A percentile compares a stretch with the other conserved stretches of the same genome.
Evolutionary conservation across 2,797 vertebrate genomes (phyloP).

Genomic region (Centropyge bicolor): DNA sequence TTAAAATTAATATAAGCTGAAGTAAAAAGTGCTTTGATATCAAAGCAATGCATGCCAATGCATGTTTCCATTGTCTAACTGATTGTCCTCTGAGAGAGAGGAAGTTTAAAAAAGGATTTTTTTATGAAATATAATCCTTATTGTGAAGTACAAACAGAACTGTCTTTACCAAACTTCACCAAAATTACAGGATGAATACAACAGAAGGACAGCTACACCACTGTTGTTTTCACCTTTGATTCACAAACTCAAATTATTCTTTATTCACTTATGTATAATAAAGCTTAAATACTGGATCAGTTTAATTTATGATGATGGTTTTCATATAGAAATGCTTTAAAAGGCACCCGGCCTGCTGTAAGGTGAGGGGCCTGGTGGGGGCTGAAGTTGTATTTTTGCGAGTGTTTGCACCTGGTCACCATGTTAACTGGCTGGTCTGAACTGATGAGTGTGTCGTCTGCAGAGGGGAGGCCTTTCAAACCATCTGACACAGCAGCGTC

Average conservation of each 20-base stretch:
- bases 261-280: background rate
- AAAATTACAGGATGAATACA: too few relatives aligned
- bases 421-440: constrained; percentile 35
- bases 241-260: background rate
- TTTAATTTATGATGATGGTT: background rate
- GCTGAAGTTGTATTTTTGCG: background rate
- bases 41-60: too few relatives aligned
- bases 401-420: constrained; percentile 34
- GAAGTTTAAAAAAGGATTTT: background rate
- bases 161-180: background rate
- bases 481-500: constrained; percentile 62
- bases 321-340: background rate
- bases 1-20: background rate
- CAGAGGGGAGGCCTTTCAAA: constrained; percentile 20
- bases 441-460: constrained; percentile 52
- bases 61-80: background rate
- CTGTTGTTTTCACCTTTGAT: background rate
- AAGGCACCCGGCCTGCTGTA: constrained; percentile 18
- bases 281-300: background rate
- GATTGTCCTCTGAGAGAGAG: background rate
- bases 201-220: background rate
- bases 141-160: constrained; percentile 8
- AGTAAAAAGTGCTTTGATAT: background rate
- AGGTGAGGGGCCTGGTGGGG: constrained; percentile 9
- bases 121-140: background rate